Evolutionary conservation across 2,888 invertebrate species (phyloP).

Genomic region (Chymomyza amoena): DNA sequence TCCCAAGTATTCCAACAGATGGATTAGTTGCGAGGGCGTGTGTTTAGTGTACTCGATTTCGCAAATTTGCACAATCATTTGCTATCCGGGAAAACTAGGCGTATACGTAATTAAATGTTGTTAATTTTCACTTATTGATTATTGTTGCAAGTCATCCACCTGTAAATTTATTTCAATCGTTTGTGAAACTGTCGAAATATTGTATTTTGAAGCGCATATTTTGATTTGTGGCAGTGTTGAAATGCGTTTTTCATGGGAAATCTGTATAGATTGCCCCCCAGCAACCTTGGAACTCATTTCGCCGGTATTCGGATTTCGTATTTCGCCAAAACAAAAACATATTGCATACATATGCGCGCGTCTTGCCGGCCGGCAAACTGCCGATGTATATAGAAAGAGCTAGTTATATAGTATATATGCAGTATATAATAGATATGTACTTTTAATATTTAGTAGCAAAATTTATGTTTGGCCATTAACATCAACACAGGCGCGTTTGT

Average conservation of each 20-base stretch:
- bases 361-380: conserved; percentile 58
- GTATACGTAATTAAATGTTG: background rate
- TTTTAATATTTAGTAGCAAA: conserved; percentile 25
- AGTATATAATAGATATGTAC: conserved; percentile 1
- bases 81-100: conserved; percentile 14
- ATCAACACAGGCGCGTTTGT: conserved; percentile 63
- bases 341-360: conserved; percentile 69
- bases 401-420: conserved; percentile 1
- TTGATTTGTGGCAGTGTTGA: conserved; percentile 64
- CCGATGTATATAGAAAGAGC: background rate
- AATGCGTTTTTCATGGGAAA: conserved; percentile 57
- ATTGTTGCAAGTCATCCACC: conserved; percentile 43
- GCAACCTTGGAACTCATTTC: conserved; percentile 37
- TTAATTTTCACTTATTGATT: conserved; percentile 13
- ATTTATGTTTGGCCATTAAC: conserved; percentile 67
- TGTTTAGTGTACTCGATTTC: conserved; percentile 18
- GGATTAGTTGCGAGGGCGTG: background rate
- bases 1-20: background rate
- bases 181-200: conserved; percentile 62
- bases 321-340: conserved; percentile 48
- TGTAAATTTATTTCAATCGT: conserved; percentile 54
- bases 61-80: conserved; percentile 20
- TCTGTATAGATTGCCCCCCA: background rate
- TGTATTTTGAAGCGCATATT: conserved; percentile 49
- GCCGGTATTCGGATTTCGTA: background rate